Base-by-base conservation (phyloP, 2,888 invertebrate species). In the Pandemis heparana region DNA sequence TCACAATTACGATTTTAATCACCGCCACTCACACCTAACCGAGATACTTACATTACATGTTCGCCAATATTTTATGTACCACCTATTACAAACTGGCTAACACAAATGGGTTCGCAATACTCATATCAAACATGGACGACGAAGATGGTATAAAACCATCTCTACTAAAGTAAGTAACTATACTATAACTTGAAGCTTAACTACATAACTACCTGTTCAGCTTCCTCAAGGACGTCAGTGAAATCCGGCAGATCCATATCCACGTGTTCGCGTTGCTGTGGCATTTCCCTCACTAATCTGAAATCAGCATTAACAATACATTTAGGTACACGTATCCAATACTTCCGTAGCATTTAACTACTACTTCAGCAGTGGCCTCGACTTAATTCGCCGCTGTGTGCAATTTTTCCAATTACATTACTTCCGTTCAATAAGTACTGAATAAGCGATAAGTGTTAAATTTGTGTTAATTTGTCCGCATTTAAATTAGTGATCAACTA, bases 211-310 rank as follows among this genome's bases (percentile, higher is more conserved):
- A 92, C 94, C 86, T 89, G 81, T 84, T 91, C 83, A 5, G 90
- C 81, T 78, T 93, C 92, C 66, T 85, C 77, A 46, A 91, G 79
- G 46, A 87, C 89, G 51, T 82, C 80, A 7, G 80, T 78, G 41
- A 87, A 79, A 70, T 90, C 89, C 9, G 87, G 85, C 48, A 89
- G 81, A 43, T 87, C 85, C 89, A 87, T 85, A 68, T 75, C 76
- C 39, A 77, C 76, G 46, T 79, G 80, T 53, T 82, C 79, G 12
- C 78, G 78, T 73, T 78, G 80, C 74, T 85, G 87, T 59, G 85
- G 86, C 89, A 87, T 87, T 51, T 51, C 77, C 65, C 46, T 60
- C 43, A 79, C 65, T 77, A 67, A 56, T 74, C 72, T 81, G 82
- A 80, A 73, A 82, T 71, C 23, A 65, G 39, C 46, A 73, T 68